Evolutionary conservation across 2,797 vertebrate species (phyloP), one percentile per base, ranked within the genome.

Genomic region (Zenarchopterus dispar): DNA sequence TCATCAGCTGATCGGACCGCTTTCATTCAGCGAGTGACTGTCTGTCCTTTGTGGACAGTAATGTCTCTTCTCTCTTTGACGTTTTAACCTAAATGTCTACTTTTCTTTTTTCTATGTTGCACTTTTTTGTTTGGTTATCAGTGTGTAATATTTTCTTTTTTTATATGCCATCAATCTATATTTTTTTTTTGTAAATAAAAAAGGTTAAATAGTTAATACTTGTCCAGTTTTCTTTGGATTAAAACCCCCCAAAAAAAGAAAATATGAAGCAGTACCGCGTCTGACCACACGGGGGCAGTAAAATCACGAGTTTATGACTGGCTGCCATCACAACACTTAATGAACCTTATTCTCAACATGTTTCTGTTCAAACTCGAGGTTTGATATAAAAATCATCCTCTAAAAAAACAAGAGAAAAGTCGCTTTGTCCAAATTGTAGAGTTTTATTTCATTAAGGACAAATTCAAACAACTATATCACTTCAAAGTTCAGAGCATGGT

Each of bases 171-270:
- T 56, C 45, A 23, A 9, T 67, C 6, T 10, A 50, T 65, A 6
- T 75, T 84, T 80, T 81, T 75, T 84, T 80, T 81, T 66, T 70
- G 13, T 77, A 63, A 90, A 85, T 88, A 90, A 88, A 88, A 13
- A 4, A 13, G 3, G 16, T 73, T 1, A 41, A 44, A 33, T 59
- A 17, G 26, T 18, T 13, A 21, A 9, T 8, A 6, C 16, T 24
- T 0, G 3, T 43, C 24, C 47, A 0, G 23, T 13, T 62, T 36
- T 28, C n/a, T 28, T 5, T 15, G 13, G 13, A 13, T 15, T 13
- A 15, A 13, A 15, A 36, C 8, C 2, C n/a, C n/a, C n/a, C n/a
- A n/a, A n/a, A n/a, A n/a, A n/a, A n/a, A n/a, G n/a, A n/a, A n/a
- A n/a, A n/a, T n/a, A n/a, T 28, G 28, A 5, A 28, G 28, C 28